Evolutionary conservation across 2,113 vertebrate species (phyloP).

Genomic region (Gasterosteus nipponicus): DNA sequence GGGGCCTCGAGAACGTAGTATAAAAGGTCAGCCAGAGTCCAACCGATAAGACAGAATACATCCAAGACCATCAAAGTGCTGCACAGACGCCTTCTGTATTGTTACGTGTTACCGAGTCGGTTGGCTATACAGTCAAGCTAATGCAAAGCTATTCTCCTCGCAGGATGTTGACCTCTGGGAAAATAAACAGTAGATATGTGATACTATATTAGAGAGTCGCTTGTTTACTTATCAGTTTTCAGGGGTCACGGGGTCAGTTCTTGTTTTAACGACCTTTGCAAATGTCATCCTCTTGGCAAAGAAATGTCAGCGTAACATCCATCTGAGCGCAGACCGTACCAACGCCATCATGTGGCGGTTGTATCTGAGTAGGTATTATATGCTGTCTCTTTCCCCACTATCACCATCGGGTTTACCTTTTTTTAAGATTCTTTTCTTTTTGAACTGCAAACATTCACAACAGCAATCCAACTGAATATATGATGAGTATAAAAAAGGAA

Average conservation of each 20-base stretch:
- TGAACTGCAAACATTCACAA: background rate
- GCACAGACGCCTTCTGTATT: conserved; percentile 52
- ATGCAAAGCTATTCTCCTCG: conserved; percentile 43
- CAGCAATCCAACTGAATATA: background rate
- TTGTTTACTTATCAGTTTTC: conserved; percentile 60
- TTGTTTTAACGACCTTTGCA: conserved; percentile 60
- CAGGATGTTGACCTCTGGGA: conserved; percentile 39
- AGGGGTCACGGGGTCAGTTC: conserved; percentile 44
- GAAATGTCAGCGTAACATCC: conserved; percentile 3
- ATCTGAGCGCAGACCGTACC: background rate
- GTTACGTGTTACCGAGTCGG: conserved; percentile 40
- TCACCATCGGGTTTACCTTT: conserved; percentile 17
- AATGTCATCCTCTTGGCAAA: conserved; percentile 34
- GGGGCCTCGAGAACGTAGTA: conserved; percentile 70
- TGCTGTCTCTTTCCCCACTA: background rate
- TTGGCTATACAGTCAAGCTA: conserved; percentile 29
- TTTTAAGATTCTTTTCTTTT: conserved; percentile 1
- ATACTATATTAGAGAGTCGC: conserved; percentile 55
- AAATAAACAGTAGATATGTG: conserved; percentile 65
- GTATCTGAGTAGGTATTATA: conserved; percentile 20
- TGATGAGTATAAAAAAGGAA: background rate
- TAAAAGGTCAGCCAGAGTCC: conserved; percentile 78
- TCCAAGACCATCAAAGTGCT: conserved; percentile 49
- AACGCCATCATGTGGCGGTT: conserved; percentile 7
- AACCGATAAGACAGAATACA: conserved; percentile 63